Conservation (phyloP, 1,140 invertebrate genomes). For the Aporrectodea caliginosa region DNA sequence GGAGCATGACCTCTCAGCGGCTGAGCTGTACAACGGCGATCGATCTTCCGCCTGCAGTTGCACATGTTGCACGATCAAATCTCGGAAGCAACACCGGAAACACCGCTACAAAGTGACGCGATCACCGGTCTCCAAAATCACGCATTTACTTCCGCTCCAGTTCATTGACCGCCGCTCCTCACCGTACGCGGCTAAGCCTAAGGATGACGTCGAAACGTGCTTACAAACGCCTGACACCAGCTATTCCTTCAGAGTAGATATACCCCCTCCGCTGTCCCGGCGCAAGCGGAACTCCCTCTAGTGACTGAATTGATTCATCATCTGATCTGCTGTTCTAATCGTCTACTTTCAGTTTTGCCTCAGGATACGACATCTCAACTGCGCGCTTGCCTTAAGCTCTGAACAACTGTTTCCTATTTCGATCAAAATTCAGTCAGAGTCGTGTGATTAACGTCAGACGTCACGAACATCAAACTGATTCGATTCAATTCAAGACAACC, state of each 20-base stretch:
- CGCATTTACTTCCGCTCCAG: slow-evolving; percentile 67
- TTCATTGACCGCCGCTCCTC: background rate
- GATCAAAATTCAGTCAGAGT: too few species aligned
- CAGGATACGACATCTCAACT: too few species aligned
- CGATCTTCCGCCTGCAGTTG: slow-evolving; percentile 75
- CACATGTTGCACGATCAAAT: slow-evolving; percentile 64
- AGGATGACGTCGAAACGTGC: background rate
- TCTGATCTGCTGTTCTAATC: too few species aligned
- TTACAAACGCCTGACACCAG: background rate
- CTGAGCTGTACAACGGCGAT: slow-evolving; percentile 52
- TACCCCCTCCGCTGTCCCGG: background rate
- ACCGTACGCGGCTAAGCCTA: background rate
- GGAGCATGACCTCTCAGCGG: slow-evolving; percentile 55
- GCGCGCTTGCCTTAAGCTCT: too few species aligned
- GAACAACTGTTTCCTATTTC: too few species aligned
- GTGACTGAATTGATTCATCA: too few species aligned
- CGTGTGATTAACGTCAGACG: too few species aligned
- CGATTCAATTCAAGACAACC: too few species aligned
- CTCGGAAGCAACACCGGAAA: background rate
- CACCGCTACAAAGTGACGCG: slow-evolving; percentile 65
- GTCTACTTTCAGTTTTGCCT: too few species aligned
- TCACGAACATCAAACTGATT: too few species aligned
- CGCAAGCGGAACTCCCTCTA: background rate
- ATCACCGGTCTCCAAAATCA: slow-evolving; percentile 66
- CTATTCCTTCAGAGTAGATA: background rate